phyloP scores from a whole-genome alignment of 2,113 vertebrate genomes.

The Zootoca vivipara region DNA sequence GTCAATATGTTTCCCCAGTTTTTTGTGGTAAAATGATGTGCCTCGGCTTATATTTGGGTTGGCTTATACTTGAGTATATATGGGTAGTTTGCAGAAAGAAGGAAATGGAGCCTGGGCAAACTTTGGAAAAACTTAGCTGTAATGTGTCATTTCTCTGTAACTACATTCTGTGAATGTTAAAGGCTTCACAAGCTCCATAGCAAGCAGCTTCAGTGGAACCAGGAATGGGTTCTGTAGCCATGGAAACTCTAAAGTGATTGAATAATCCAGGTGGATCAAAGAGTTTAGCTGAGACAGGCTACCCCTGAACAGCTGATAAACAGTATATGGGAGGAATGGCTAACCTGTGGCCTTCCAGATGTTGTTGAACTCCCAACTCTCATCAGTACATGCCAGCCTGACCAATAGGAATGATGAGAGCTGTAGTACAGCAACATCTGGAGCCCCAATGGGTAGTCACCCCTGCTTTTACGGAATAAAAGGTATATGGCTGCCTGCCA shows the following conservation, averaged over 20 bases:
- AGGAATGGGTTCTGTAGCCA: not conserved
- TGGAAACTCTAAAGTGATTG: not conserved
- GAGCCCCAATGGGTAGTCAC: no score
- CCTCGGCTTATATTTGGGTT: no score
- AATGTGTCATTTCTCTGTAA: not conserved
- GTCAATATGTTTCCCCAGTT: no score
- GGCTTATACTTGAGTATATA: no score
- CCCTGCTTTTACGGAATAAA: not conserved
- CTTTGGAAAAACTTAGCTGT: not conserved
- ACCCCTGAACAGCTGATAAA: not conserved
- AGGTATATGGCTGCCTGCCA: not conserved
- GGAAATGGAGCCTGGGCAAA: not conserved
- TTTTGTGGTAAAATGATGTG: no score
- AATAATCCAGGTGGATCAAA: not conserved
- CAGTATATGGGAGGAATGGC: not conserved
- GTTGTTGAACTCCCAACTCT: no score
- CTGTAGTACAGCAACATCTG: no score
- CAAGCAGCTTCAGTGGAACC: not conserved
- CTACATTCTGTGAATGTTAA: not conserved
- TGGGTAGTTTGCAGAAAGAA: not conserved
- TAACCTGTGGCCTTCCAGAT: no score
- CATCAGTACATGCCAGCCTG: no score
- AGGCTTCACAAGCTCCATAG: not conserved
- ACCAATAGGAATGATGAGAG: no score
- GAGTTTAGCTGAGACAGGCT: not conserved